Evolutionary conservation across 2,797 vertebrate genomes (phyloP), one percentile per base, ranked within the genome.

Genomic region (Acipenser transmontanus): DNA sequence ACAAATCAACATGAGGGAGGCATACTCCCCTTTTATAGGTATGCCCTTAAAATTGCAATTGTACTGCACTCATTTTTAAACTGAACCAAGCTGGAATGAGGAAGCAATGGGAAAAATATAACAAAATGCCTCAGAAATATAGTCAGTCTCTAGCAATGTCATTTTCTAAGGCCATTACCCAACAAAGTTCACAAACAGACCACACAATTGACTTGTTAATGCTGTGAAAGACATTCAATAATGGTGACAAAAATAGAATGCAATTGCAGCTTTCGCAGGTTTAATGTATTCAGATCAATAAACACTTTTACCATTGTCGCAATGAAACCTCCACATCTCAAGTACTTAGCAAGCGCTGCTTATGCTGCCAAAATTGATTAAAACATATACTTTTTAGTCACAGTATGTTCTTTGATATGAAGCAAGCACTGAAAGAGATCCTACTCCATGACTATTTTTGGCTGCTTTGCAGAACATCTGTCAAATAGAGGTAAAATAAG

Each of bases 221-320:
- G 34, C 34, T 34, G 34, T 52, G 54, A 57, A 11, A 57, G 54
- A 57, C 54, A 57, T 57, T 57, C 54, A 57, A 57, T 57, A 7
- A 57, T 34, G 54, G 11, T 1, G 12, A 57, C 14, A 57, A 57
- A 57, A 11, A 57, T 57, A 57, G 54, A 57, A 57, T 13, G 2
- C 6, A n/a, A 57, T n/a, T 57, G 54, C 12, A 7, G 54, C 12
- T n/a, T 57, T 57, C 12, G 54, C 14, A 13, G 14, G 11, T 57
- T 11, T 57, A 14, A 57, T 57, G 12, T 57, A 57, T 57, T 57
- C 54, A 57, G 14, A 57, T 57, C 54, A 57, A 57, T 57, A 57
- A 57, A 57, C 12, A n/a, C 54, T 57, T 57, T 57, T 11, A 13
- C 11, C 9, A 6, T n/a, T n/a, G 12, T 14, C 54, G 14, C 14